These are phyloP conservation scores for Neodontobutis hainanensis DNA, from an alignment of 2,113 vertebrate genomes.

Conservation along the genomic window DNA sequence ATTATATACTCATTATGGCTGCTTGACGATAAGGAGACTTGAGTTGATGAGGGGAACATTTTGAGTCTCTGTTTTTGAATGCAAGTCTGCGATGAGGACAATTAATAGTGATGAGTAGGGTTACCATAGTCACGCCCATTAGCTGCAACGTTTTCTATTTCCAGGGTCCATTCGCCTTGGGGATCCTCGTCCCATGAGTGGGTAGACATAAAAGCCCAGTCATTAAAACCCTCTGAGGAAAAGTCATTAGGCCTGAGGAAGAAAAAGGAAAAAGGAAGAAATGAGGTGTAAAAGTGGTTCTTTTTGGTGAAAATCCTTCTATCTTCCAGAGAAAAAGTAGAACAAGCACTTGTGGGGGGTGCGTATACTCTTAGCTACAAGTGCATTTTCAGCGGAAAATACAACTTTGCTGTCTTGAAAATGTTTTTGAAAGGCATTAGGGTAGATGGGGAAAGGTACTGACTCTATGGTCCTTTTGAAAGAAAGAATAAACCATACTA, in stretches of 20 bases:
- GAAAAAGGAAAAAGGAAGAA: background rate
- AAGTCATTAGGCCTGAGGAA: constrained; percentile 88
- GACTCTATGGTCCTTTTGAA: no score
- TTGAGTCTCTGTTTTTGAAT: background rate
- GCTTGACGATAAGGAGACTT: background rate
- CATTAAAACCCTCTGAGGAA: constrained; percentile 91
- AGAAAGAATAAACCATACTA: no score
- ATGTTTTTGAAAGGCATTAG: no score
- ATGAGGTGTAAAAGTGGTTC: background rate
- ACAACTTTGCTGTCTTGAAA: background rate
- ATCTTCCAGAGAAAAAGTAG: background rate
- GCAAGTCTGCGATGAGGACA: constrained; percentile 11
- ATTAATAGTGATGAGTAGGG: constrained; percentile 23
- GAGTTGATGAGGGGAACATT: constrained; percentile 8
- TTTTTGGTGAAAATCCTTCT: background rate
- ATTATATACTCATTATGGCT: constrained; percentile 2
- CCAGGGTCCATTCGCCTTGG: constrained; percentile 91
- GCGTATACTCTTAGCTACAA: background rate
- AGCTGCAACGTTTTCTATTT: constrained; percentile 89
- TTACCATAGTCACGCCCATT: constrained; percentile 90
- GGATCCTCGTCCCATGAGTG: constrained; percentile 97
- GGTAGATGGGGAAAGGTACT: no score
- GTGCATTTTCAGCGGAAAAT: background rate
- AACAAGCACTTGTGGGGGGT: constrained; percentile 5
- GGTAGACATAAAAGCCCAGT: constrained; percentile 98